Base-by-base conservation (phyloP, 2,797 vertebrate species). In the Onychomys arenicola region DNA sequence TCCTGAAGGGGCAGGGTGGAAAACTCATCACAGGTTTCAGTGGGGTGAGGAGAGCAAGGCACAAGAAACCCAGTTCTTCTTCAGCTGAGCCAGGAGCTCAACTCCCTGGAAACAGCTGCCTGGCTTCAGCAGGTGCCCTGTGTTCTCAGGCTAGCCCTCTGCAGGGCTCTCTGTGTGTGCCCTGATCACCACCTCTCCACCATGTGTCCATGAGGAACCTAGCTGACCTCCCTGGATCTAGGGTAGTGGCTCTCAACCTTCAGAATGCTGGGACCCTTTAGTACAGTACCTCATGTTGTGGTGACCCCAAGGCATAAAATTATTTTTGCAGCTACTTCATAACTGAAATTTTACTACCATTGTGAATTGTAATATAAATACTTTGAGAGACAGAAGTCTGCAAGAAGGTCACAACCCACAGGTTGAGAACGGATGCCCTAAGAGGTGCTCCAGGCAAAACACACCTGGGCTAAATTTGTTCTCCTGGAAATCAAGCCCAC, bases 371-470 rank as follows among this genome's bases (percentile, higher is more conserved):
- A 13, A 65, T 59, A 6, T 40, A 55, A 55, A 23, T 34, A 13
- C 12, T 84, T 46, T 32, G 61, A 40, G 61, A 34, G 82, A 43
- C 1, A 34, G 8, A 3, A 17, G 55, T 55, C 17, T 55, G 55
- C 16, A 55, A 55, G 16, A 55, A 0, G 29, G 29, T 23, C 6
- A 1, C 13, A 37, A 52, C 9, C 34, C 27, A 49, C 2, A 34
- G 40, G 11, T 23, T 84, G 16, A 34, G 29, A 65, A 65, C 17
- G 2, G 16, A 29, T 34, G 0, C 21, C 9, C 14, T 10, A 0
- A 2, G 5, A 14, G 10, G 13, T 0, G 0, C 4, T 6, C 57
- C 52, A 37, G n/a, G 11, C 34, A 32, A n/a, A 1, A 14, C 25
- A 27, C 27, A 13, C 23, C 27, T 1, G 52, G 27, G 16, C 14